These are phyloP conservation scores for Donacobius atricapilla DNA, from an alignment of 2,113 vertebrate genomes.

Conservation along the genomic window DNA sequence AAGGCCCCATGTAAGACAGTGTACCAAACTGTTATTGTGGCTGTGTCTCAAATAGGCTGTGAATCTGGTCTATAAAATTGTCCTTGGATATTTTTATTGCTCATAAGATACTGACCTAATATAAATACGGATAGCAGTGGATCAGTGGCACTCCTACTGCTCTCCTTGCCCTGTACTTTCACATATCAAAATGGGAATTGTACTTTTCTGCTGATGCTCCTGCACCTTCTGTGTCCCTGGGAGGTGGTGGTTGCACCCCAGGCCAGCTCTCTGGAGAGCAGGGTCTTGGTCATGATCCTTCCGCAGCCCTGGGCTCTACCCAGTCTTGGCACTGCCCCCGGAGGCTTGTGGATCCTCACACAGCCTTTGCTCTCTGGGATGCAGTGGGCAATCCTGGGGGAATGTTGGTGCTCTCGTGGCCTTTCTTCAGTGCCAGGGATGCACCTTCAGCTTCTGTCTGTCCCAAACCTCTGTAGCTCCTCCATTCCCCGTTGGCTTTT, in stretches of 20 bases:
- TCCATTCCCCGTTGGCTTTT: neutral
- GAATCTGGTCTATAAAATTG: neutral
- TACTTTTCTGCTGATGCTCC: neutral
- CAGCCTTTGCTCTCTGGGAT: neutral
- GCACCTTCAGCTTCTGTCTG: neutral
- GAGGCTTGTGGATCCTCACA: neutral
- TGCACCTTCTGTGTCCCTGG: accelerated
- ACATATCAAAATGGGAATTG: accelerated
- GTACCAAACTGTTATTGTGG: neutral
- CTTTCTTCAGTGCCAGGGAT: neutral
- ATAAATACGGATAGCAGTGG: neutral
- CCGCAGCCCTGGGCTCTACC: accelerated
- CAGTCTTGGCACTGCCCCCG: accelerated
- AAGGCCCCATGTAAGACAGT: neutral
- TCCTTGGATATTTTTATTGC: neutral
- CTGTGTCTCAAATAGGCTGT: neutral
- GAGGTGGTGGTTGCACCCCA: neutral
- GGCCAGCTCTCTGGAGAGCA: neutral
- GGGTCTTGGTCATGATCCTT: neutral
- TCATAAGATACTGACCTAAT: neutral
- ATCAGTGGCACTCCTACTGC: neutral
- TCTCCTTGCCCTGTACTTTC: neutral
- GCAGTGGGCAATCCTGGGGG: neutral
- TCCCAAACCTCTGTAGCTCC: neutral
- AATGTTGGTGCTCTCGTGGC: neutral